Base-by-base conservation (phyloP, 2,113 vertebrate genomes). In the Gila orcuttii region DNA sequence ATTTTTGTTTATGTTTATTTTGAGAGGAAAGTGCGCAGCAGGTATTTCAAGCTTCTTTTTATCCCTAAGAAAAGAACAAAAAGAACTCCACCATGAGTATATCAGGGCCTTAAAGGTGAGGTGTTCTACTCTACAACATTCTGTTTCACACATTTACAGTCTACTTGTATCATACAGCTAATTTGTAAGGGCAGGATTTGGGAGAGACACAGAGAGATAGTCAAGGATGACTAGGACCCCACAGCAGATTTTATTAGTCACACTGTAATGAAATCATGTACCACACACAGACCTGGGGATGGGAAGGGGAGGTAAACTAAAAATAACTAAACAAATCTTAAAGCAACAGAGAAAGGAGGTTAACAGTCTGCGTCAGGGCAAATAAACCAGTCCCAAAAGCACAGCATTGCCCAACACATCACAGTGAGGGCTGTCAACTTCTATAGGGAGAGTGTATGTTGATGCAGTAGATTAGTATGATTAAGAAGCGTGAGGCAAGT, bases 241-340 rank as follows among this genome's bases (percentile, higher is more conserved):
- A 91, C 89, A 91, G 89, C 89, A 86, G 77, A 52, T 85, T 94
- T 95, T 94, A 95, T 95, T 95, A 89, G 89, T 90, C 89, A 85
- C 73, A 87, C 86, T 69, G 64, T 47, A 33, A 90, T 89, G 88
- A 93, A 93, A 94, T 73, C 8, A 74, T 85, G n/a, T 52, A 81
- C 86, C 79, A 90, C 85, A 87, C 60, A 91, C 83, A 76, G 33
- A 77, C 19, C 31, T 64, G 62, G 45, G 17, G 19, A 39, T 75
- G 17, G 57, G 19, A 31, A 2, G 73, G n/a, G 12, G 36, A 45
- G 13, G 57, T 64, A 64, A 59, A 79, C 19, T 19, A 64, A 64
- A 71, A 50, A 28, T 59, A 50, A 79, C 78, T 71, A 78, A 82
- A 82, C 25, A 82, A 59, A 42, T 39, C 28, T 28, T 76, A 76